phyloP scores from a whole-genome alignment of 2,888 invertebrate species.

The Leptinotarsa juncta region DNA sequence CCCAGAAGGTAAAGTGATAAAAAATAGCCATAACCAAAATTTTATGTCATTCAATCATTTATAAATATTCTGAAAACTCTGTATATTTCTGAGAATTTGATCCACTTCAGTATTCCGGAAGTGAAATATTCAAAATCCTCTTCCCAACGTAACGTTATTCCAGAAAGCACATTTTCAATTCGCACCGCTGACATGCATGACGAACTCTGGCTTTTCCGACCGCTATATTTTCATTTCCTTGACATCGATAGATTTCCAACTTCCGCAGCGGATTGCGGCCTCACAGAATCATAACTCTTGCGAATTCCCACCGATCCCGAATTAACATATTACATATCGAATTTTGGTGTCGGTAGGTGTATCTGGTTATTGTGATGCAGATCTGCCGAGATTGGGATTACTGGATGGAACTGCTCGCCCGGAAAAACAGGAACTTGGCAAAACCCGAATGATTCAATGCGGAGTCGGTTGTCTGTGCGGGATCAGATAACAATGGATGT shows the following conservation, averaged over 20 bases:
- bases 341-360: slow-evolving; percentile 12
- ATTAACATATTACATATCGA: slow-evolving; percentile 32
- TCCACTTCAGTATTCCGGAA: no score
- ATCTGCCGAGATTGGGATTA: slow-evolving; percentile 13
- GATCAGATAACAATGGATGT: slow-evolving; percentile 2
- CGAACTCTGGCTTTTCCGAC: slow-evolving; percentile 11
- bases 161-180: slow-evolving; percentile 21
- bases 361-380: slow-evolving; percentile 21
- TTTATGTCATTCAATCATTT: no score
- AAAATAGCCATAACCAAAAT: no score
- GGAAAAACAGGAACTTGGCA: slow-evolving; percentile 15
- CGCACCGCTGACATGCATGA: slow-evolving; percentile 2
- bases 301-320: slow-evolving; percentile 30
- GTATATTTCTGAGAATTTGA: no score
- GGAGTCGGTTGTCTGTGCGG: slow-evolving; percentile 5
- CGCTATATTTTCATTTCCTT: slow-evolving; percentile 19
- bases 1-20: no score
- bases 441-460: slow-evolving; percentile 7
- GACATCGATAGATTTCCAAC: slow-evolving; percentile 27
- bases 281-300: slow-evolving; percentile 22
- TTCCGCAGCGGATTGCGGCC: slow-evolving; percentile 24
- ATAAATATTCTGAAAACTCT: no score
- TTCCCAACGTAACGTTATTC: background rate
- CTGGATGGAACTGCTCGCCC: slow-evolving; percentile 5
- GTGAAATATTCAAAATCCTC: background rate